Percentiles rank a stretch among this genome's conserved stretches.
Conservation (phyloP, 2,113 vertebrate species). For the Abramis brama region DNA sequence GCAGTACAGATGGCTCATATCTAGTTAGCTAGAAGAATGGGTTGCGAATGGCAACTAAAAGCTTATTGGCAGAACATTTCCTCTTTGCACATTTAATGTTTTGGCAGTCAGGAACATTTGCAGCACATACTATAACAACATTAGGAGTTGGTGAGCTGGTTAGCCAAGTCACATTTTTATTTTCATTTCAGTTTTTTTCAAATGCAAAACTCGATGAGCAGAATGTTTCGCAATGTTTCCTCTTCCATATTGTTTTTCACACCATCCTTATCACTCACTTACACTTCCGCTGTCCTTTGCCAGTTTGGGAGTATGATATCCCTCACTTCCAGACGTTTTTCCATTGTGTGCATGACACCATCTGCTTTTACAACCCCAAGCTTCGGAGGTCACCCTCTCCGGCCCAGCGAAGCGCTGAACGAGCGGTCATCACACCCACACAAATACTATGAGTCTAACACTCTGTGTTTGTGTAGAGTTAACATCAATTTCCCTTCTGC, state of each 20-base stretch:
- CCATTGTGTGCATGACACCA: conserved; percentile 59
- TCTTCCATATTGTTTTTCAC: conserved; percentile 27
- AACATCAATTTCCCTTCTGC: conserved; percentile 65
- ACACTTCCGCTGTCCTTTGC: neutral
- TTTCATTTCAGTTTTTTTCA: conserved; percentile 13
- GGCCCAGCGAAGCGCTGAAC: neutral
- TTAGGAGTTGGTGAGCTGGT: neutral
- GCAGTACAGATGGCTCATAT: conserved; percentile 3
- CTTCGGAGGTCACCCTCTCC: conserved; percentile 63
- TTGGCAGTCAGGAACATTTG: neutral
- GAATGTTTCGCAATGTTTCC: neutral
- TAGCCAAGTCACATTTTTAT: conserved; percentile 3
- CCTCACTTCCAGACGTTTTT: conserved; percentile 16
- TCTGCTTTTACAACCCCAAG: conserved; percentile 49
- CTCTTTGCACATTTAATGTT: neutral
- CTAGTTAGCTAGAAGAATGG: neutral
- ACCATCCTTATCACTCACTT: conserved; percentile 4
- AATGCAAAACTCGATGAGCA: neutral
- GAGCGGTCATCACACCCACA: neutral
- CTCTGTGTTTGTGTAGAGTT: conserved; percentile 65
- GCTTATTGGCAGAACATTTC: conserved; percentile 16
- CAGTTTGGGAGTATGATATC: neutral
- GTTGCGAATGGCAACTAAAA: neutral
- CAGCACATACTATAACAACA: neutral
- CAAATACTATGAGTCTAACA: conserved; percentile 62